phyloP scores from a whole-genome alignment of 2,888 invertebrate genomes.

The Allacma fusca region DNA sequence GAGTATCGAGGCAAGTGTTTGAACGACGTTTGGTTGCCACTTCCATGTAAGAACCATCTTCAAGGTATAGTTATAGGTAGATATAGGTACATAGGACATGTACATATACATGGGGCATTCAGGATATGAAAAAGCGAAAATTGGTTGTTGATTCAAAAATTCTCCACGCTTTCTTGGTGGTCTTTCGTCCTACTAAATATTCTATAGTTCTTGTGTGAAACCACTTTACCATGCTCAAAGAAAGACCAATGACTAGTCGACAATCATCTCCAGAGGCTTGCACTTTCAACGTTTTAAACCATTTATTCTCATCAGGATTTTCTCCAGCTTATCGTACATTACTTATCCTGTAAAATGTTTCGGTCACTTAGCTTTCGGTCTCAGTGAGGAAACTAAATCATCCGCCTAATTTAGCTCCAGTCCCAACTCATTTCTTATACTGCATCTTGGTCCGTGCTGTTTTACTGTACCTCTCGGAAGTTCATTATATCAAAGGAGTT shows the following conservation, averaged over 20 bases:
- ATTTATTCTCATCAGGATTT: conserved; percentile 14
- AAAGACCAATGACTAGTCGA: not conserved
- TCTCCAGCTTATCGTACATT: no score
- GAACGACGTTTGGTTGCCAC: no score
- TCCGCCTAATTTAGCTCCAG: no score
- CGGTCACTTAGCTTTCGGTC: no score
- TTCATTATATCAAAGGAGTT: no score
- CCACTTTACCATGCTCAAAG: conserved; percentile 4
- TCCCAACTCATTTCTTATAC: no score
- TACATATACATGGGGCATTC: not conserved
- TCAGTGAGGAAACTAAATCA: no score
- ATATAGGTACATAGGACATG: not conserved
- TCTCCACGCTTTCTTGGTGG: conserved; percentile 47
- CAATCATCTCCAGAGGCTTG: not conserved
- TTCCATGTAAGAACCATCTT: not conserved
- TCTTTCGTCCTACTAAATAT: conserved; percentile 32
- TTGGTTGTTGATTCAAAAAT: conserved; percentile 46
- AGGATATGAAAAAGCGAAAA: conserved; percentile 33
- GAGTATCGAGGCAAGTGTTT: no score
- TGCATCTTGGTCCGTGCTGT: no score
- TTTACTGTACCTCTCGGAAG: no score
- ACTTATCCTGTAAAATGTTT: no score
- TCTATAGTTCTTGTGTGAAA: conserved; percentile 22
- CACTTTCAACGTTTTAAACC: not conserved
- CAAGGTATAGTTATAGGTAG: not conserved